Evolutionary conservation across 2,113 vertebrate genomes (phyloP).

Genomic region (Tylochromis polylepis): DNA sequence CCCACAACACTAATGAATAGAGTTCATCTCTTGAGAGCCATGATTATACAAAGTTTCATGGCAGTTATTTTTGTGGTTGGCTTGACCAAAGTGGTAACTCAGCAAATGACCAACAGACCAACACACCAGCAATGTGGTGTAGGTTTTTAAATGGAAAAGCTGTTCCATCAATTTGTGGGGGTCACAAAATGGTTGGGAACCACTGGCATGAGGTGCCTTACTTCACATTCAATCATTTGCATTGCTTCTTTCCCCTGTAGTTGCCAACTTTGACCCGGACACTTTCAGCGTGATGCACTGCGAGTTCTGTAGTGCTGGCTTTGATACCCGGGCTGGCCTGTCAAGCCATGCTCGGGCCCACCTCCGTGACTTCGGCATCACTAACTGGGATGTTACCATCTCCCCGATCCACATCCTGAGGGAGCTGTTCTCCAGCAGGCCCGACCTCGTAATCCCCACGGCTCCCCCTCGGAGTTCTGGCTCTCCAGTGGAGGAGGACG

Average conservation of each 20-base stretch:
- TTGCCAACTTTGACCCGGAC: conserved; percentile 92
- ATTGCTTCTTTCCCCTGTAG: conserved; percentile 54
- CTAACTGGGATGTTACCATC: conserved; percentile 94
- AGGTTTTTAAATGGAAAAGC: not conserved
- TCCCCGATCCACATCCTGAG: conserved; percentile 92
- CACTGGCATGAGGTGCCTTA: not conserved
- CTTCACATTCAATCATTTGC: not conserved
- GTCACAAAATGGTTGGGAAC: not conserved
- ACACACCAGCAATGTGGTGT: not conserved
- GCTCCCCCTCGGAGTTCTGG: conserved; percentile 56
- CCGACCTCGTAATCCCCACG: conserved; percentile 78
- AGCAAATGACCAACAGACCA: not conserved
- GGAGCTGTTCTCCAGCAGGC: conserved; percentile 86
- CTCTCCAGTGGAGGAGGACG: conserved; percentile 23
- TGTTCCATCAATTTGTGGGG: not conserved
- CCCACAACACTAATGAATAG: not conserved
- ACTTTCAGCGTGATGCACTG: conserved; percentile 97
- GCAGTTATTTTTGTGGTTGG: not conserved
- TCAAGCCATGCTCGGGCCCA: conserved; percentile 94
- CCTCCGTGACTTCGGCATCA: conserved; percentile 92
- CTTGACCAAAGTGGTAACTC: not conserved
- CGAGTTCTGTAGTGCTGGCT: conserved; percentile 95
- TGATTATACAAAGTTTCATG: not conserved
- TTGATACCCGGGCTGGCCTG: conserved; percentile 90
- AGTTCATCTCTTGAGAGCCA: not conserved